Evolutionary conservation across 1,140 invertebrate species (phyloP).

Genomic region (Thaumetopoea pityocampa): DNA sequence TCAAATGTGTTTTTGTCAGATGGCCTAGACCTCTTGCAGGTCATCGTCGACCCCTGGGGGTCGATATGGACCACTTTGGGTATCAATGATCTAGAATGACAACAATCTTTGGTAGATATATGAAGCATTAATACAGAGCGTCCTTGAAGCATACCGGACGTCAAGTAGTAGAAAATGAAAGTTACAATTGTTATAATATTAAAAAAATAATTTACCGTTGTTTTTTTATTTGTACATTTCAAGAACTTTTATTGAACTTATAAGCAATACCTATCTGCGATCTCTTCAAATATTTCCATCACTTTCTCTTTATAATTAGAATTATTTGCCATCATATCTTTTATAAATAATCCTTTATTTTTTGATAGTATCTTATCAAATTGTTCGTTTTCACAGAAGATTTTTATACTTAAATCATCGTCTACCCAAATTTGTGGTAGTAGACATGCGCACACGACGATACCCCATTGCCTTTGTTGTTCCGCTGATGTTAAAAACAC

Average conservation of each 20-base stretch:
- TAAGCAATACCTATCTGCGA: conserved; percentile 44
- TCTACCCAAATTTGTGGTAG: conserved; percentile 54
- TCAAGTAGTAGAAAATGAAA: too few relatives aligned
- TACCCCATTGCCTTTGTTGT: conserved; percentile 48
- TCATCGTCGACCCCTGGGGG: too few relatives aligned
- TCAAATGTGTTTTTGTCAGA: too few relatives aligned
- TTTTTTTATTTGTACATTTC: background rate
- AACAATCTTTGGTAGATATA: too few relatives aligned
- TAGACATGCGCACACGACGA: conserved; percentile 47
- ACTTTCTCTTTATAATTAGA: conserved; percentile 43
- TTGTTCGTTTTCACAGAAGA: conserved; percentile 38
- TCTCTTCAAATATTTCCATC: conserved; percentile 54
- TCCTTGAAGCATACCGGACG: too few relatives aligned
- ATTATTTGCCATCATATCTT: conserved; percentile 44
- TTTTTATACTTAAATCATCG: conserved; percentile 42
- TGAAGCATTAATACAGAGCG: too few relatives aligned
- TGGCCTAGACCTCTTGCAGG: too few relatives aligned
- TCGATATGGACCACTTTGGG: too few relatives aligned
- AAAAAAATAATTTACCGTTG: background rate
- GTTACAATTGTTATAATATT: too few relatives aligned
- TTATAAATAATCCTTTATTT: conserved; percentile 51
- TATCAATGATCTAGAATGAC: too few relatives aligned
- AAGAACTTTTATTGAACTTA: background rate
- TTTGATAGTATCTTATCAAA: conserved; percentile 49
- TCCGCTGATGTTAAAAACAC: conserved; percentile 61